phyloP scores from a whole-genome alignment of 2,113 vertebrate species.

The Rhinichthys klamathensis region DNA sequence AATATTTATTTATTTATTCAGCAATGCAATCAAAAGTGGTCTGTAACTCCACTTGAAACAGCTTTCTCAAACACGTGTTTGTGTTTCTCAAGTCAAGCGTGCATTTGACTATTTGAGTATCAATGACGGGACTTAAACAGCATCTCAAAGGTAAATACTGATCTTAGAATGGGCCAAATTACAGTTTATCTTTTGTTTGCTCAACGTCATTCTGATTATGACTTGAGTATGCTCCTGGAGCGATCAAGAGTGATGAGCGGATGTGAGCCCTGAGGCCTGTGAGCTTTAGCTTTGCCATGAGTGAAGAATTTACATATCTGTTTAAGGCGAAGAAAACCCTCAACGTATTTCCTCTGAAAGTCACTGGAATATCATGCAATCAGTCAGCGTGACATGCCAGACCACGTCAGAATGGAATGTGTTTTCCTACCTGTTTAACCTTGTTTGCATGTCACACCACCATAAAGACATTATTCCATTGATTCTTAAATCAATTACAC shows the following conservation, averaged over 20 bases:
- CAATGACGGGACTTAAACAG: not conserved
- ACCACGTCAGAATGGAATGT: not conserved
- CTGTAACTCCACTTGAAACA: not conserved
- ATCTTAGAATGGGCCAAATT: not conserved
- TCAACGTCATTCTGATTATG: not conserved
- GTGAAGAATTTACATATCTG: slow-evolving; percentile 8
- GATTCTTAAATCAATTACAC: not conserved
- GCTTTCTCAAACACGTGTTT: not conserved
- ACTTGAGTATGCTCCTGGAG: not conserved
- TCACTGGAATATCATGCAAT: not conserved
- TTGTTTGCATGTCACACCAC: not conserved
- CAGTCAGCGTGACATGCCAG: not conserved
- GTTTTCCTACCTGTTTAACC: not conserved
- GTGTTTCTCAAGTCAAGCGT: not conserved
- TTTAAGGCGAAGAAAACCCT: not conserved
- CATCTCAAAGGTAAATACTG: not conserved
- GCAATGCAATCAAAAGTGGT: no score
- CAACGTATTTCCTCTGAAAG: not conserved
- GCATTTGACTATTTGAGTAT: not conserved
- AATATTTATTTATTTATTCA: no score
- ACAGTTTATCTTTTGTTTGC: not conserved
- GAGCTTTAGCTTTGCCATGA: not conserved
- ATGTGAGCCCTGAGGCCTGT: not conserved
- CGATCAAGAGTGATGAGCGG: not conserved
- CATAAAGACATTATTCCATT: not conserved